Evolutionary conservation across 2,113 vertebrate species (phyloP), one percentile per base, ranked within the genome.

Genomic region (Pterocles orientalis): DNA sequence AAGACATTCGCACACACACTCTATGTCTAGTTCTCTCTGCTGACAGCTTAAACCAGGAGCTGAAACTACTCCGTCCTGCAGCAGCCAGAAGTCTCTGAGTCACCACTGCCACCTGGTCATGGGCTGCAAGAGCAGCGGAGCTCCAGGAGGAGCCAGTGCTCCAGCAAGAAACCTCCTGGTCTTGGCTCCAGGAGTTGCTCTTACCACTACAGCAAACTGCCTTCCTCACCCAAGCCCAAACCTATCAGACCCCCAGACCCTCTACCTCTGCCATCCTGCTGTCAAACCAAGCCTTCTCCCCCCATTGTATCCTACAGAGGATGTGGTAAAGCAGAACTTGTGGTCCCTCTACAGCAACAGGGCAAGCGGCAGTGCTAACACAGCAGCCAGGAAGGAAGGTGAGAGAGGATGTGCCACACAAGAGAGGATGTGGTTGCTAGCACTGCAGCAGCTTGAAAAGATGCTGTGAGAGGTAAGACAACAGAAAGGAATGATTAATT

Each of bases 281-380:
- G 26, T 12, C 60, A 78, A 48, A 56, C 4, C n/a, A 62, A 64
- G 29, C 33, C 57, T 48, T 29, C 47, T 91, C 88, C 68, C 61
- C 60, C 64, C 36, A 12, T 1, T 7, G 12, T 8, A 62, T 82
- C 58, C 58, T 62, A 33, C 54, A 85, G 20, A 95, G 95, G 92
- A 97, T 96, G 86, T 95, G 94, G 95, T 92, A 53, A 93, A 92
- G 64, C 88, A 95, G 82, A 93, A 87, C 82, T 89, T 34, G 72
- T 24, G 51, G 86, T 68, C 39, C 70, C 31, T 65, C 65, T 39
- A 60, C 5, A 48, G 91, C 94, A 95, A 94, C 77, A 12, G 57
- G 26, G 51, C 79, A 54, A 90, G 33, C 6, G 54, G 25, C 60
- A 23, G 36, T n/a, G 88, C 80, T 39, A 94, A 86, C 64, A 13